Base-by-base conservation (phyloP, 2,113 vertebrate species). In the Chaetura pelagica region DNA sequence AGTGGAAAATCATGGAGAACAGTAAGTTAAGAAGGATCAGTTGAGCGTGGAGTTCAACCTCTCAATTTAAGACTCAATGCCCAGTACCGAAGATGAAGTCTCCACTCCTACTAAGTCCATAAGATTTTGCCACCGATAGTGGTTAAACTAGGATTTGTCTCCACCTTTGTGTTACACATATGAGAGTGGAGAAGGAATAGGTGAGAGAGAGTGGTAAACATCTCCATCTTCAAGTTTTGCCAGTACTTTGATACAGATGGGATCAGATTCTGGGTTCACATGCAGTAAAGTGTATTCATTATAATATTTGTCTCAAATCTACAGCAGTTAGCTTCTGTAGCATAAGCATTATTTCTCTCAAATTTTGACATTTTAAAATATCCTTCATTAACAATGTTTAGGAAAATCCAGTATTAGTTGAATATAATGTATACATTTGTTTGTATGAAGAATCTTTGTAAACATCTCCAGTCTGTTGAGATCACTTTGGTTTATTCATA, bases 111-210 rank as follows among this genome's bases (percentile, higher is more conserved):
- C 2, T 5, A 73, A 83, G 46, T 46, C 34, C 0, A 0, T 19
- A 24, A 38, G n/a, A 74, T 58, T 92, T 76, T 74, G 69, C 38
- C 11, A 44, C 22, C 20, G 35, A 15, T 34, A 20, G 8, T 5
- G 4, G 2, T 42, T 42, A 42, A 54, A 15, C 6, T 46, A 64
- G 32, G 21, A 35, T 78, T 89, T 78, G 26, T 57, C 10, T 48
- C 12, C 7, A 10, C 8, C 8, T 38, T 27, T 46, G 10, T 40
- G 9, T 59, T 77, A 6, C 2, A 1, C 1, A 1, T 10, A 2
- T 42, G 7, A 23, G 13, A 93, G 27, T 34, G 4, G 29, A 81
- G 38, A n/a, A 61, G 29, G 19, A 84, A n/a, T 27, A 52, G 8
- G 5, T 52, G 44, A 42, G 55, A 52, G 10, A 14, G 2, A 16